Base-by-base conservation (phyloP, 1,140 invertebrate species). In the Tetramorium parvispinum region DNA sequence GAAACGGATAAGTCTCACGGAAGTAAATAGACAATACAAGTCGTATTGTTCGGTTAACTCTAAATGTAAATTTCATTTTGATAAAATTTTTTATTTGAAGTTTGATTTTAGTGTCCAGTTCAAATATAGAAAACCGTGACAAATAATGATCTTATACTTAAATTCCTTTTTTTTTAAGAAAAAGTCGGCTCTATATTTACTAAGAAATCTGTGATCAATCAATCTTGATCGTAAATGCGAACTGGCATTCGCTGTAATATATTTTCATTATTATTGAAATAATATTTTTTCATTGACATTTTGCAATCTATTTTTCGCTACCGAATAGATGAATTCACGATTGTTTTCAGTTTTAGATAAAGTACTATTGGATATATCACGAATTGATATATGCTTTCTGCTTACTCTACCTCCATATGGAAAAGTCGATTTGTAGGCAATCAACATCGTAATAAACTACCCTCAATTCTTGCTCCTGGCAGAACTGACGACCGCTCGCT, bases 401-500 rank as follows among this genome's bases (percentile, higher is more conserved):
- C 13, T 49, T 75, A 46, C 49, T 83, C 27, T 16, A 37, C 24
- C 13, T 59, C 13, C 1, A 7, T 24, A 49, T 40, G 40, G 7
- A 18, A 73, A 61, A 49, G n/a, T 83, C 68, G 53, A 75, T 83
- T 75, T 59, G 40, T 27, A 37, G 40, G 40, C 79, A 49, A 83
- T 83, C 68, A 46, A 46, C 11, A 11, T 83, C 27, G 79, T 73
- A 73, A 73, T 73, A 73, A 7, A 49, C 55, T 70, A 81, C 32
- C 16, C 78, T 68, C 21, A 24, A 81, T 59, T 75, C 68, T 55
- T 21, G 24, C 46, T 71, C 8, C 27, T 88, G 27, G 71, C 65
- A 83, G 86, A 16, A 83, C 57, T 65, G 79, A 77, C 79, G 85
- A 82, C 85, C 85, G 87, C 85, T 87, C 55, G 90, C 89, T 93